Evolutionary conservation across 2,113 vertebrate species (phyloP).

Genomic region (Antennarius striatus): DNA sequence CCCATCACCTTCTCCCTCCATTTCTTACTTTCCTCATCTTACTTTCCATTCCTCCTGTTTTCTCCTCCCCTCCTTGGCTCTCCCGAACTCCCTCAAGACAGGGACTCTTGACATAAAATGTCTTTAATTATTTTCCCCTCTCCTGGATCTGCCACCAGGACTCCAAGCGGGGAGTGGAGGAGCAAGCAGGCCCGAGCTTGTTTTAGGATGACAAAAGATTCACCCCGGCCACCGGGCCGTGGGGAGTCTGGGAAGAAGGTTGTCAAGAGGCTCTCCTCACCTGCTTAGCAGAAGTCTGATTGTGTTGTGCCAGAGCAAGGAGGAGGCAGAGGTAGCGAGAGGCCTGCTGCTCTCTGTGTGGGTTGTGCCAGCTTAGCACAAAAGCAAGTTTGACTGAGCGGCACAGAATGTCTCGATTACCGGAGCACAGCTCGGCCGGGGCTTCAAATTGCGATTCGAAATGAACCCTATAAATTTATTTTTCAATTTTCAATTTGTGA

Average conservation of each 20-base stretch:
- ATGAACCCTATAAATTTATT: conserved; percentile 13
- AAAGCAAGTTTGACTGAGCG: conserved; percentile 50
- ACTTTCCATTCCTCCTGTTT: conserved; percentile 40
- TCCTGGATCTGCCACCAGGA: conserved; percentile 59
- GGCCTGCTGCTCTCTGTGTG: conserved; percentile 61
- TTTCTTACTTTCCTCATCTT: conserved; percentile 41
- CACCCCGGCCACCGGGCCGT: conserved; percentile 63
- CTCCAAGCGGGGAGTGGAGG: conserved; percentile 69
- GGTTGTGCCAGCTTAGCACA: conserved; percentile 55
- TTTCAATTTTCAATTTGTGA: conserved; percentile 9
- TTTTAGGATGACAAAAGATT: conserved; percentile 78
- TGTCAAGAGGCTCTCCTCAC: conserved; percentile 77
- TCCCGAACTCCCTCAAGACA: conserved; percentile 67
- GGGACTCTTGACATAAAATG: conserved; percentile 89
- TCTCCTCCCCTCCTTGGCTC: conserved; percentile 55
- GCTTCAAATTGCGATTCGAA: not conserved
- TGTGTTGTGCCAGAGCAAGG: conserved; percentile 56
- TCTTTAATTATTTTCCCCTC: conserved; percentile 89
- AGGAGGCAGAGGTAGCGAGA: conserved; percentile 50
- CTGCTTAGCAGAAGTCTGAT: conserved; percentile 69
- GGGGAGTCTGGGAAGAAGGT: conserved; percentile 74
- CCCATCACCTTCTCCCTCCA: conserved; percentile 46
- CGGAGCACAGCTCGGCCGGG: conserved; percentile 19
- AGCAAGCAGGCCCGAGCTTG: conserved; percentile 74
- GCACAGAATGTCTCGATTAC: conserved; percentile 31